A percentile compares a stretch with the other conserved stretches of the same genome.
Evolutionary conservation across 2,888 invertebrate species (phyloP).

Genomic region (Suillia variegata): DNA sequence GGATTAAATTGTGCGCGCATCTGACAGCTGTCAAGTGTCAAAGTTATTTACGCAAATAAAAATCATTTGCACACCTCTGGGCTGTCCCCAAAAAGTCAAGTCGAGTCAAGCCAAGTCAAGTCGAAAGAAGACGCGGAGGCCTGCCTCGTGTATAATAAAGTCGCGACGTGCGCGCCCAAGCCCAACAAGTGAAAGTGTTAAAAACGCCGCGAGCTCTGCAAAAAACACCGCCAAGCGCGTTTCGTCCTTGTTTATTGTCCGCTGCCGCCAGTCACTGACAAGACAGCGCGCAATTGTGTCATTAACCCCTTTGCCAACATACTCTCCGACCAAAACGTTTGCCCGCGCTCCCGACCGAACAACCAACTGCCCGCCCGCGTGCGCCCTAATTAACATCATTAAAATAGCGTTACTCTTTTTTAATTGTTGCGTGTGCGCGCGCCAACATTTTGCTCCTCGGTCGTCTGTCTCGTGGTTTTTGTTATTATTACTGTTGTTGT

Average conservation of each 20-base stretch:
- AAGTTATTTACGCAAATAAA: not conserved
- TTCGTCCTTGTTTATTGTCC: not conserved
- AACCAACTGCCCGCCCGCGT: slow-evolving; percentile 26
- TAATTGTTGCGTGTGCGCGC: slow-evolving; percentile 28
- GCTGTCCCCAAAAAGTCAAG: too few relatives aligned
- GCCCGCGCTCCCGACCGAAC: not conserved
- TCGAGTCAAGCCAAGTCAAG: too few relatives aligned
- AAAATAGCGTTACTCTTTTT: slow-evolving; percentile 18
- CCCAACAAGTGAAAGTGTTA: too few relatives aligned
- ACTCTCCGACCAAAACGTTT: slow-evolving; percentile 2
- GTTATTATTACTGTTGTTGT: too few relatives aligned
- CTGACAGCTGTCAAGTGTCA: not conserved
- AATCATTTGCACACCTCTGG: not conserved
- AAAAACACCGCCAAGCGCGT: too few relatives aligned
- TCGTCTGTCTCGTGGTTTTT: too few relatives aligned
- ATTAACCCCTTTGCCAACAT: slow-evolving; percentile 24
- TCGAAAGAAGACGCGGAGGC: too few relatives aligned
- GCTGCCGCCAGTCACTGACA: not conserved
- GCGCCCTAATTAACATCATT: slow-evolving; percentile 39
- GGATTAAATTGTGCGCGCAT: not conserved
- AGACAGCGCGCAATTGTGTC: slow-evolving; percentile 13
- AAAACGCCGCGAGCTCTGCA: too few relatives aligned
- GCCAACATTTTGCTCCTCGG: not conserved
- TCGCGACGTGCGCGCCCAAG: too few relatives aligned
- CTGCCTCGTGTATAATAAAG: too few relatives aligned